phyloP scores from a whole-genome alignment of 2,113 vertebrate genomes.

The Calyptommatus sinebrachiatus region DNA sequence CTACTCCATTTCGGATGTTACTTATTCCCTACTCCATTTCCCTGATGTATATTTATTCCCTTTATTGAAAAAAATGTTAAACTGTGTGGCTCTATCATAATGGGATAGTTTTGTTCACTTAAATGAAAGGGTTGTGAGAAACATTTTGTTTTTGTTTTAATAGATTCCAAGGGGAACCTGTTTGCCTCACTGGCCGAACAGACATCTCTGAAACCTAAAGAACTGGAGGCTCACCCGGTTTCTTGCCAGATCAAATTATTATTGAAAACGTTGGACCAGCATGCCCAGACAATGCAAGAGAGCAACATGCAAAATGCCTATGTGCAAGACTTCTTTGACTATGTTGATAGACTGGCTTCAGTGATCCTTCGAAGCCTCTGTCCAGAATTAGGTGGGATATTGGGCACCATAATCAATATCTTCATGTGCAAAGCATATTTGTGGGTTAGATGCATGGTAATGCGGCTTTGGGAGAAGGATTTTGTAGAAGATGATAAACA shows the following conservation, averaged over 20 bases:
- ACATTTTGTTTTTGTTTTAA: conserved; percentile 15
- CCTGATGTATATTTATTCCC: too few relatives aligned
- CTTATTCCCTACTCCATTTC: too few relatives aligned
- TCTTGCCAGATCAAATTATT: conserved; percentile 82
- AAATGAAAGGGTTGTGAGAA: not conserved
- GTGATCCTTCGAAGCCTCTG: conserved; percentile 82
- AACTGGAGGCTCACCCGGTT: conserved; percentile 82
- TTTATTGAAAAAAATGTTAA: not conserved
- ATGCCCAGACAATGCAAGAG: conserved; percentile 56
- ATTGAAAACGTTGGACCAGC: conserved; percentile 78
- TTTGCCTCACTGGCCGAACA: conserved; percentile 82
- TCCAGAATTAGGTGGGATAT: conserved; percentile 78
- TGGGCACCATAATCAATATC: not conserved
- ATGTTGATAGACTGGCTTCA: conserved; percentile 81
- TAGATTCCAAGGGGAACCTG: conserved; percentile 72
- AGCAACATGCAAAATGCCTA: conserved; percentile 69
- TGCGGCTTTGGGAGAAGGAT: not conserved
- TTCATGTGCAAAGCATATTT: not conserved
- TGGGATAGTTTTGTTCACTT: not conserved
- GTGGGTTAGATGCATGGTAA: too few relatives aligned
- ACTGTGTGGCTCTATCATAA: not conserved
- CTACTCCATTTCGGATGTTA: too few relatives aligned
- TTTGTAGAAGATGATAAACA: not conserved
- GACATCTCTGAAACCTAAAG: conserved; percentile 75
- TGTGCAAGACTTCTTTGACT: conserved; percentile 81